Conservation (phyloP, 2,113 vertebrate species). For the Bagarius yarrelli region DNA sequence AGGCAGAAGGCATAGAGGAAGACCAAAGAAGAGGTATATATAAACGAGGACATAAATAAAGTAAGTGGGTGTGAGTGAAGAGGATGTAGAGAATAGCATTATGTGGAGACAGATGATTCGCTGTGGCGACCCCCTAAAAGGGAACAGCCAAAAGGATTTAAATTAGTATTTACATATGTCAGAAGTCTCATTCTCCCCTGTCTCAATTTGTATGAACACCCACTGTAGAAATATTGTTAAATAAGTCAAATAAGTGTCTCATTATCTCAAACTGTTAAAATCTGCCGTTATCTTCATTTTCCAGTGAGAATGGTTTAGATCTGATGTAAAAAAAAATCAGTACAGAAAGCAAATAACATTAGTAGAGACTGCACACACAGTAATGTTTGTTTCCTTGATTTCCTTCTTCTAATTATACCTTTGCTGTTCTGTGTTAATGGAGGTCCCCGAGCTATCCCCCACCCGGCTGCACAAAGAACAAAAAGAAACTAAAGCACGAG, state of each 20-base stretch:
- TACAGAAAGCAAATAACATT: slow-evolving; percentile 21
- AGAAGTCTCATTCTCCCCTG: slow-evolving; percentile 1
- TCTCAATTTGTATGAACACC: slow-evolving; percentile 17
- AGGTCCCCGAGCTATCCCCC: slow-evolving; percentile 91
- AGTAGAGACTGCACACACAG: slow-evolving; percentile 18
- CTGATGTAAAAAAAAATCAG: slow-evolving; percentile 23
- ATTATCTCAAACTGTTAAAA: slow-evolving; percentile 9
- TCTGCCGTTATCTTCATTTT: neutral
- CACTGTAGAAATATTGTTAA: slow-evolving; percentile 13
- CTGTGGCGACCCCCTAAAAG: too few relatives aligned
- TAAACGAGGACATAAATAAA: too few relatives aligned
- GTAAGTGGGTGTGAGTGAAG: too few relatives aligned
- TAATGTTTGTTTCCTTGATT: slow-evolving; percentile 14
- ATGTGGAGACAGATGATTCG: too few relatives aligned
- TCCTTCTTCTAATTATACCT: slow-evolving; percentile 29
- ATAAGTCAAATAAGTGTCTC: neutral
- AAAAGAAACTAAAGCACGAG: slow-evolving; percentile 84
- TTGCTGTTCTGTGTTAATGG: slow-evolving; percentile 34
- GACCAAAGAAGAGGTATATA: too few relatives aligned
- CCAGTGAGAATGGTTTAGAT: slow-evolving; percentile 18
- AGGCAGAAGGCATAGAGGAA: too few relatives aligned
- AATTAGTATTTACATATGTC: slow-evolving; percentile 1
- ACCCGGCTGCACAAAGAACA: slow-evolving; percentile 85
- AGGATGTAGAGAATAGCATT: too few relatives aligned
- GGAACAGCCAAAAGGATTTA: too few relatives aligned